Conservation (phyloP, 2,888 invertebrate genomes). For the Sympetrum striolatum region DNA sequence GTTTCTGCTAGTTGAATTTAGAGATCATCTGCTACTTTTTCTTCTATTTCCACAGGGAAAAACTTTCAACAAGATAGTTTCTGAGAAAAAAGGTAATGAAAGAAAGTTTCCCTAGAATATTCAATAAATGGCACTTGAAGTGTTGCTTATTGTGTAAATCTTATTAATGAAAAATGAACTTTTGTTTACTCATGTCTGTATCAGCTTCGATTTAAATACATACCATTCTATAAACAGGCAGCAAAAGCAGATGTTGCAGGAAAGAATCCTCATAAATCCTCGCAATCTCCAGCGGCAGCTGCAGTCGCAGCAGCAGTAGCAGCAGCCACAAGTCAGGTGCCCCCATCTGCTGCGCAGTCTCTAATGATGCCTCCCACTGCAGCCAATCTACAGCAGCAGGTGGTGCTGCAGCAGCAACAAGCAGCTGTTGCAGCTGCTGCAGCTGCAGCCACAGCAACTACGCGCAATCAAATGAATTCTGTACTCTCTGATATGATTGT, state of each 20-base stretch:
- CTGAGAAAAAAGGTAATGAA: too few relatives aligned
- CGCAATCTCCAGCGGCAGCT: conserved; percentile 21
- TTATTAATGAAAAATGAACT: too few relatives aligned
- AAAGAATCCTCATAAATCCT: conserved; percentile 1
- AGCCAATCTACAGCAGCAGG: conserved; percentile 5
- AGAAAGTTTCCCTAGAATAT: too few relatives aligned
- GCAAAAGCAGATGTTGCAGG: conserved; percentile 29
- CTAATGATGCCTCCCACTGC: conserved; percentile 25
- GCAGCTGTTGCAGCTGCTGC: neutral
- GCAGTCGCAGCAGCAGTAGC: conserved; percentile 16
- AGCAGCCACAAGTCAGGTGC: conserved; percentile 6
- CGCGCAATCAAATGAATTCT: conserved; percentile 33
- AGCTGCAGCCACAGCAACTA: conserved; percentile 9
- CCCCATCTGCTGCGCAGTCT: neutral
- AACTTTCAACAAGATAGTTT: too few relatives aligned
- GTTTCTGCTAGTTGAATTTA: too few relatives aligned
- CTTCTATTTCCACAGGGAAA: too few relatives aligned
- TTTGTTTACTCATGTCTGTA: too few relatives aligned
- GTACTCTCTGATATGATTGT: conserved; percentile 32
- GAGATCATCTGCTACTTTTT: too few relatives aligned
- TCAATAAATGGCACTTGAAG: too few relatives aligned
- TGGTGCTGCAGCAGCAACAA: conserved; percentile 2
- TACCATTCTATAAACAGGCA: neutral
- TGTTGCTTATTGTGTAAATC: too few relatives aligned
- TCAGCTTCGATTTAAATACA: neutral